Evolutionary conservation across 1,140 invertebrate species (phyloP), one percentile per base, ranked within the genome.

Genomic region (Trachymyrmex septentrionalis): DNA sequence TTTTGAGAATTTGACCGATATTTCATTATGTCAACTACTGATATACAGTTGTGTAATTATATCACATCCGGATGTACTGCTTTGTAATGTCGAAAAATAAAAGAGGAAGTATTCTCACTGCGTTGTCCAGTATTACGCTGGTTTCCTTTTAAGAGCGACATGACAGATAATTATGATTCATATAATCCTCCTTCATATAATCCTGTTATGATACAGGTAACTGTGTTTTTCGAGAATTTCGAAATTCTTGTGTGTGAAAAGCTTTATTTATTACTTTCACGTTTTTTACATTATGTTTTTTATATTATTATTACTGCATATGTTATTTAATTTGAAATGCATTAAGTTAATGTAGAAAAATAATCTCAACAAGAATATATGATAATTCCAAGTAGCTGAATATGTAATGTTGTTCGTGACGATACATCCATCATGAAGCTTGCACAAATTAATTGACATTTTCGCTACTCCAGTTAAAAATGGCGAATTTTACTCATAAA

Each of bases 21-120:
- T 61, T 82, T 89, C 64, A 82, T 90, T 90, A 76, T n/a, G 57
- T 38, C 21, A 27, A 24, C 21, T 59, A 78, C 27, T 73, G 76
- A 88, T 82, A 69, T 55, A 71, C 78, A 77, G 34, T 69, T 34
- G 61, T 77, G 63, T 38, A 50, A 64, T 85, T 77, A 50, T 69
- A 16, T 44, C 16, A 38, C 38, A 30, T 76, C 34, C 10, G 59
- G 38, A 64, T 48, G 9, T 63, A 24, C 19, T 24, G 21, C 27
- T 14, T 69, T 55, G 14, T 50, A 78, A 66, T 34, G 19, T 30
- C 21, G 30, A 38, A 16, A 38, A 55, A 44, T 69, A 69, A 81
- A 55, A 38, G 19, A 69, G 21, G 1, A 81, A 71, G 4, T 81
- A 55, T 71, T 69, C 38, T 69, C 61, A 3, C 3, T 30, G 12